Base-by-base conservation (phyloP, 1,140 invertebrate genomes). In the Conus betulinus region DNA sequence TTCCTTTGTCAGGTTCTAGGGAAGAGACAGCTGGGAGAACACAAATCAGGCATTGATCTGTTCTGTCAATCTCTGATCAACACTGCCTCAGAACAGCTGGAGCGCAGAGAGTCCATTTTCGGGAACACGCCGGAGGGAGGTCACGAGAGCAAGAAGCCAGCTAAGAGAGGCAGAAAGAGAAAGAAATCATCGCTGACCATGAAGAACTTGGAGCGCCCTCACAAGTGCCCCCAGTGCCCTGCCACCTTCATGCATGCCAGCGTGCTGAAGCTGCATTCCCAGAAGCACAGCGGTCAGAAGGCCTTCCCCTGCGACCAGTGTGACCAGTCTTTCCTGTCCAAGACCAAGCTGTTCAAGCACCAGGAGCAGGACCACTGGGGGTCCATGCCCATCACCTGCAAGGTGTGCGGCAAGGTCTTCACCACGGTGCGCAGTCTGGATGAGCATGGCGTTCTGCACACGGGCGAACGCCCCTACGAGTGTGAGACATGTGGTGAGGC, bases 351-450 rank as follows among this genome's bases (percentile, higher is more conserved):
- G 79, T 51, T 53, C 27, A 53, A 23, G 15, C 79, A 81, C 79
- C 79, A 81, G 51, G 79, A 81, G 15, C 27, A 23, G 51, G 79
- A 53, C 79, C 79, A 81, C 79, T 81, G 79, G 79, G 79, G 79
- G 10, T 53, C 39, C 51, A 23, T 51, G 39, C 79, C 79, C 79
- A 53, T 81, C 79, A 81, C 79, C 79, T 81, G 79, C 79, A 11
- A 81, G 8, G 52, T 20, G 13, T 81, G 79, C 17, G 79, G 79
- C 79, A 39, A 51, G 39, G 79, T 81, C 27, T 23, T 81, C 27
- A 53, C 27, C 27, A 53, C 27, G 10, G 39, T 53, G 13, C 39
- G 27, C 27, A 52, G 7, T 8, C 79, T 81, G 39, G 79, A 81
- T 17, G 39, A 81, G 51, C 79, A 81, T 15, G 5, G 10, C 51